phyloP scores from a whole-genome alignment of 2,113 vertebrate species.

The Glaucidium brasilianum region DNA sequence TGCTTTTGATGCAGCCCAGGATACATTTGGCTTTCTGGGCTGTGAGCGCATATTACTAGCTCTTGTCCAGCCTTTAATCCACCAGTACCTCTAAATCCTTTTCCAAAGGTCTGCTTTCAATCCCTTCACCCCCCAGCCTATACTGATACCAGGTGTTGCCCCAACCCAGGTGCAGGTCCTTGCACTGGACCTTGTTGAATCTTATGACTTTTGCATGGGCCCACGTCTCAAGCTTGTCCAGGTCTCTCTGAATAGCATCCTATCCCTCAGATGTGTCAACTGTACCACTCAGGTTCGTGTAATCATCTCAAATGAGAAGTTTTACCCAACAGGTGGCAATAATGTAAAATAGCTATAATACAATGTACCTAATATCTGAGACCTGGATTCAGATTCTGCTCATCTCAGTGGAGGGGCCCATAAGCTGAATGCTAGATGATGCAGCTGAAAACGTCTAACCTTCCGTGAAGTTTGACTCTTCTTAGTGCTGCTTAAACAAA shows the following conservation, averaged over 20 bases:
- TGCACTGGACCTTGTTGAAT: background rate
- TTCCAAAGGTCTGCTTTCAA: background rate
- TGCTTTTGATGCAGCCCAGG: background rate
- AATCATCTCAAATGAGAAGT: background rate
- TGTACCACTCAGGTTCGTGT: background rate
- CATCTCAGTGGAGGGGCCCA: background rate
- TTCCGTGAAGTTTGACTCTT: background rate
- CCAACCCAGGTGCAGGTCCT: background rate
- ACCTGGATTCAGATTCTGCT: background rate
- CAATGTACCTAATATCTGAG: background rate
- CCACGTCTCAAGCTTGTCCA: background rate
- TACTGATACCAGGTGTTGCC: background rate
- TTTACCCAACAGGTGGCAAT: background rate
- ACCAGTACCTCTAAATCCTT: background rate
- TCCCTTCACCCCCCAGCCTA: background rate
- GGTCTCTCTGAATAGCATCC: background rate
- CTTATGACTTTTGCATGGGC: background rate
- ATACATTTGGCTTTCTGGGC: background rate
- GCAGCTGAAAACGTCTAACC: background rate
- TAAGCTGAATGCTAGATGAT: background rate
- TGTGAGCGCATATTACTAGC: rapidly evolving
- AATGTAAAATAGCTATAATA: background rate
- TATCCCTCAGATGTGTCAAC: rapidly evolving
- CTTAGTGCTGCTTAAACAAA: background rate
- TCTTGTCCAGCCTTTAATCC: background rate